phyloP scores from a whole-genome alignment of 2,113 vertebrate genomes.

The Hippocampus zosterae region DNA sequence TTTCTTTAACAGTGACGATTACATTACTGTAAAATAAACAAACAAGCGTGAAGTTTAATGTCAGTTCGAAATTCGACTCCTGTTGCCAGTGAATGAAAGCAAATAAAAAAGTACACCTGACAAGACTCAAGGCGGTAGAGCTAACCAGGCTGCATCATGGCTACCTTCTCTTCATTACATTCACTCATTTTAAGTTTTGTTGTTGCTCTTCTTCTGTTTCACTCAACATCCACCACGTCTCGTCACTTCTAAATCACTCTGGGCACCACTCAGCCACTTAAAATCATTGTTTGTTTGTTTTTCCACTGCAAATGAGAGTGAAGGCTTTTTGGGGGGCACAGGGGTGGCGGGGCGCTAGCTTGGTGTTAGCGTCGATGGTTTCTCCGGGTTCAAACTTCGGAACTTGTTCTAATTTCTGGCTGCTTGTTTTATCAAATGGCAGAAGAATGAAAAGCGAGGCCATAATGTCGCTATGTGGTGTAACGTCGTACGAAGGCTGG shows the following conservation, averaged over 20 bases:
- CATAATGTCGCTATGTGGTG: neutral
- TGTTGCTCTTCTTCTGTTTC: neutral
- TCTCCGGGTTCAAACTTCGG: slow-evolving; percentile 1
- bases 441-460: neutral
- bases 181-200: neutral
- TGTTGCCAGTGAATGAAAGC: neutral
- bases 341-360: neutral
- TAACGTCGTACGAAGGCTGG: neutral
- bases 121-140: neutral
- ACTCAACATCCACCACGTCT: neutral
- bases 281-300: neutral
- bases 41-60: neutral
- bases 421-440: neutral
- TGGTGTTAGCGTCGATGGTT: neutral
- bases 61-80: neutral
- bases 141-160: slow-evolving; percentile 2
- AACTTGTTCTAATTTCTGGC: neutral
- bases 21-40: neutral
- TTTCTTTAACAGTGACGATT: neutral
- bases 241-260: neutral
- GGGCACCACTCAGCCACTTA: neutral
- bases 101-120: slow-evolving; percentile 1
- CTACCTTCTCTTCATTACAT: neutral
- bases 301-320: neutral
- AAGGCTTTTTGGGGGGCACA: neutral